Evolutionary conservation across 2,888 invertebrate species (phyloP), one percentile per base, ranked within the genome.

Genomic region (Tetanocera ferruginea): DNA sequence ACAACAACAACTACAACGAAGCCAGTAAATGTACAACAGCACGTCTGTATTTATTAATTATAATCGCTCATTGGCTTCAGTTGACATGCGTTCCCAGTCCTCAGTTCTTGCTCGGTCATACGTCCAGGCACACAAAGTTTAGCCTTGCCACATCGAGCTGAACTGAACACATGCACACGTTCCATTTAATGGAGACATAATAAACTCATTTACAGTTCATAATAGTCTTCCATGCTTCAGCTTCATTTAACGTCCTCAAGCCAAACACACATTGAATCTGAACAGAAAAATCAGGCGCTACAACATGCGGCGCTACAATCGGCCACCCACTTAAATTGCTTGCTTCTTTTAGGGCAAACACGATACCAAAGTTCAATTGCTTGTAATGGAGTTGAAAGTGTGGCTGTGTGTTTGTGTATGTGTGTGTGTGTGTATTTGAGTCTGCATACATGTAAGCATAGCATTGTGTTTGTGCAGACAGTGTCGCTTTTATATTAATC

Each of bases 151-250:
- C 43, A 25, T 34, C 72, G 37, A 64, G 67, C 9, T 23, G 31
- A n/a, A 64, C n/a, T n/a, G 17, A n/a, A 31, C n/a, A 23, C 19
- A 69, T 6, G n/a, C n/a, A 23, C 52, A 55, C 52, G 67, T 37
- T 52, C 55, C 49, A 34, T 31, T 34, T 75, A 75, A 75, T 75
- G 66, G 34, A 79, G 78, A 76, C 83, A 80, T 86, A 86, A 87
- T 86, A 82, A 81, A 83, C 83, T 84, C 83, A 83, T 85, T 87
- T 84, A 83, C 85, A 85, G 84, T 82, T 83, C 81, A 85, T 84
- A 83, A 84, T 83, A 78, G 75, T 31, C 43, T 25, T 49, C 43
- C 37, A 17, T 60, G 55, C 55, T 43, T 23, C 60, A 28, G 28
- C 28, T 28, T 60, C 60, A 60, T 60, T 31, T 60, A 60, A 43